Evolutionary conservation across 2,113 vertebrate species (phyloP).

Genomic region (Antennarius striatus): DNA sequence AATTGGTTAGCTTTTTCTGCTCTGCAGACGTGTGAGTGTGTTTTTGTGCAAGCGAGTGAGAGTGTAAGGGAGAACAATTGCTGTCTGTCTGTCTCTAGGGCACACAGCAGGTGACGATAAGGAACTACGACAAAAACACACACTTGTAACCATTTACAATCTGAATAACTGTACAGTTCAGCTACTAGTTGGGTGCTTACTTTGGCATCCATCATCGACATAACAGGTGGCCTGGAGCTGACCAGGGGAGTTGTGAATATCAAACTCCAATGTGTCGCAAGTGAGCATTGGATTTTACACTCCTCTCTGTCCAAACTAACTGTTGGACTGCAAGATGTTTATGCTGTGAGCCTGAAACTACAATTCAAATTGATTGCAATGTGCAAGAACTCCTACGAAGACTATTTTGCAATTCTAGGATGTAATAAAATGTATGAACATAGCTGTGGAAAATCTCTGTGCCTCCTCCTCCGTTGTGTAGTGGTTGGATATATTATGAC

Average conservation of each 20-base stretch:
- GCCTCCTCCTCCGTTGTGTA: constrained; percentile 35
- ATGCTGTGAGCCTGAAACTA: constrained; percentile 41
- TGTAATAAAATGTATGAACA: constrained; percentile 41
- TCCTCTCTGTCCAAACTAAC: constrained; percentile 46
- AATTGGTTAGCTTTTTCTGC: constrained; percentile 48
- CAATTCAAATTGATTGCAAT: constrained; percentile 62
- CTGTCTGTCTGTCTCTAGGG: constrained; percentile 28
- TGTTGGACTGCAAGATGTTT: constrained; percentile 18
- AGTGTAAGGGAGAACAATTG: constrained; percentile 44
- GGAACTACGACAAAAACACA: constrained; percentile 67
- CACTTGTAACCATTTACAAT: constrained; percentile 63
- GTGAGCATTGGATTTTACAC: constrained; percentile 65
- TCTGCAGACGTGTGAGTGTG: constrained; percentile 15
- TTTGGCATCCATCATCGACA: constrained; percentile 66
- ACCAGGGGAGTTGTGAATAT: constrained; percentile 74
- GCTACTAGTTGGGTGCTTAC: constrained; percentile 43
- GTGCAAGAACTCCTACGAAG: constrained; percentile 32
- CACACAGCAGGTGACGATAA: constrained; percentile 69
- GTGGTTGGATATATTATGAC: constrained; percentile 57
- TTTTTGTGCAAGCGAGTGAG: neutral
- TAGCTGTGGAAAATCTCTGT: constrained; percentile 53
- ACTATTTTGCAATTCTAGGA: constrained; percentile 61
- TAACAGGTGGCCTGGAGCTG: constrained; percentile 77
- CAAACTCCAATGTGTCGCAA: constrained; percentile 73
- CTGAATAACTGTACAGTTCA: constrained; percentile 62